Percentiles rank a stretch among this genome's conserved stretches.
These are phyloP conservation scores for Rissa tridactyla DNA, from an alignment of 2,113 vertebrate species.

Conservation along the genomic window DNA sequence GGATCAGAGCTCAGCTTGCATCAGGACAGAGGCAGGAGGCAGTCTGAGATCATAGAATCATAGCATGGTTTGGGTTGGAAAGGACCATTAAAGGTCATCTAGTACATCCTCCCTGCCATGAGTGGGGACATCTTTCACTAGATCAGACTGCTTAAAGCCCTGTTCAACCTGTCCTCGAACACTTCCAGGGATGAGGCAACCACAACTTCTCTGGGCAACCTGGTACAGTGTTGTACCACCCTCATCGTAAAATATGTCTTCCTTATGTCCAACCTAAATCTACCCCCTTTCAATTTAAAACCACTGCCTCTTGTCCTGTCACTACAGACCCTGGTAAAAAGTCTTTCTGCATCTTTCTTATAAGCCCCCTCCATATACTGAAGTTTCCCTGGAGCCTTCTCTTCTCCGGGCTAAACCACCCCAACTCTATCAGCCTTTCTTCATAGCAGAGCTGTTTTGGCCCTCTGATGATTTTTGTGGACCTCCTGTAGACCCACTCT, in stretches of 20 bases:
- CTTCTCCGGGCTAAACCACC: neutral
- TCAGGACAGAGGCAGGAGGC: neutral
- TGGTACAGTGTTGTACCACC: fast-evolving
- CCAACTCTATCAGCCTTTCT: neutral
- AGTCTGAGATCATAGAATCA: neutral
- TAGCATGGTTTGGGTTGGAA: neutral
- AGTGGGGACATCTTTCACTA: neutral
- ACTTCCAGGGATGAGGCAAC: neutral
- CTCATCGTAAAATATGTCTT: neutral
- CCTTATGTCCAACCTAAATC: neutral
- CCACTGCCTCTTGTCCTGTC: neutral
- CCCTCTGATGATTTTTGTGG: fast-evolving
- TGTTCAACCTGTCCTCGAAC: fast-evolving
- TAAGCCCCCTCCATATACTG: neutral
- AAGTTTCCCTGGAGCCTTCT: neutral
- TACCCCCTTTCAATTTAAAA: neutral
- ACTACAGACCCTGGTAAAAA: neutral
- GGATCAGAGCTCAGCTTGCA: neutral
- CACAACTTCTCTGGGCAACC: neutral
- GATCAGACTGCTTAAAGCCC: neutral
- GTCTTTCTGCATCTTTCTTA: neutral
- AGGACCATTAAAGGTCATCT: too few relatives aligned
- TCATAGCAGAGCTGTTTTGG: neutral
- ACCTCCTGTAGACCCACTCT: neutral
- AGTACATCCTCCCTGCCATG: too few relatives aligned